Percentiles rank a stretch among this genome's conserved stretches.
These are phyloP conservation scores for Eulemur coronatus DNA, from an alignment of 2,797 vertebrate species.

Conservation along the genomic window DNA sequence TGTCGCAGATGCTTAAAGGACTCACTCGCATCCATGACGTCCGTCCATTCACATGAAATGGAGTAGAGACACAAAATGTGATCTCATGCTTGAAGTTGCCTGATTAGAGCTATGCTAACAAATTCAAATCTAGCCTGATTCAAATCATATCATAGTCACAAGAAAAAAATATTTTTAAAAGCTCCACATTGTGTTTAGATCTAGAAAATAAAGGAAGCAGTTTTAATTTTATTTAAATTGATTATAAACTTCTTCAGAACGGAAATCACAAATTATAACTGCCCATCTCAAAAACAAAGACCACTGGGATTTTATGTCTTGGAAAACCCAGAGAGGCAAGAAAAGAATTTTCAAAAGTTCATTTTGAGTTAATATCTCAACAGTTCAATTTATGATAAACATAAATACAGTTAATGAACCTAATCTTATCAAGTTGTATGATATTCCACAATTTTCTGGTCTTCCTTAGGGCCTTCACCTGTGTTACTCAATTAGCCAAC, in stretches of 20 bases:
- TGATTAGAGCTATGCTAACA: background rate
- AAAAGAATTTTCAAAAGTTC: slow-evolving; percentile 38
- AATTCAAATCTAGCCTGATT: background rate
- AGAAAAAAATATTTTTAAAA: background rate
- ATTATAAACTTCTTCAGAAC: slow-evolving; percentile 9
- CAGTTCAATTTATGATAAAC: background rate
- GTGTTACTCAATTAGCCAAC: background rate
- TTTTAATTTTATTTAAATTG: slow-evolving; percentile 15
- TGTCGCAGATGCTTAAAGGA: background rate
- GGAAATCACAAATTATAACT: slow-evolving; percentile 11
- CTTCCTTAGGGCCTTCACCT: background rate
- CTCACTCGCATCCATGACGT: background rate
- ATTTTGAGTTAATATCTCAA: slow-evolving; percentile 32
- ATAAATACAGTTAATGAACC: slow-evolving; percentile 22
- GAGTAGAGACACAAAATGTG: background rate
- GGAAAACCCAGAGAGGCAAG: background rate
- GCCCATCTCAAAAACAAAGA: background rate
- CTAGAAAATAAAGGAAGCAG: background rate
- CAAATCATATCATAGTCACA: background rate
- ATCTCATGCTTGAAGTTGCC: background rate
- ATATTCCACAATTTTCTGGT: background rate
- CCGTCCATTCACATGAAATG: background rate
- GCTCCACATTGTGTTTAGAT: background rate
- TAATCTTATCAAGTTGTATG: background rate
- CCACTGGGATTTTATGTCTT: background rate